Percentiles rank a stretch among this genome's conserved stretches.
phyloP scores from a whole-genome alignment of 2,797 vertebrate genomes.

The Morelia viridis region DNA sequence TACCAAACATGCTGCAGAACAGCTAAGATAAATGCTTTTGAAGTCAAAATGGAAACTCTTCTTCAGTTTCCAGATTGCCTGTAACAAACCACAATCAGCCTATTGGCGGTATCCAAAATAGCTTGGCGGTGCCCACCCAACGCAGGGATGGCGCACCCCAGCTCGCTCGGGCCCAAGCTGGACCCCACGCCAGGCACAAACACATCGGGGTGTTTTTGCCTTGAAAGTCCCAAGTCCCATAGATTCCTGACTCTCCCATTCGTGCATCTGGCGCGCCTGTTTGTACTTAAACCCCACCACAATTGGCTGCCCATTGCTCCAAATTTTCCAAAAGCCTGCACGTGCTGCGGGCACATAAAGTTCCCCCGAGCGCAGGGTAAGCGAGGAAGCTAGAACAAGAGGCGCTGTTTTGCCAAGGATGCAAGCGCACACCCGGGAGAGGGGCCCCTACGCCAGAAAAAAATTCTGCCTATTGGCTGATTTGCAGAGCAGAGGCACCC shows the following conservation, averaged over 20 bases:
- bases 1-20: too few relatives aligned
- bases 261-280: neutral
- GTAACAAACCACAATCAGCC: too few relatives aligned
- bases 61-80: too few relatives aligned
- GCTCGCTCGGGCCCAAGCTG: too few relatives aligned
- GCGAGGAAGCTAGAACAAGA: neutral
- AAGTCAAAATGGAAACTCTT: too few relatives aligned
- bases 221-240: neutral
- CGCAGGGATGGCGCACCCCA: too few relatives aligned
- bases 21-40: too few relatives aligned
- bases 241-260: neutral
- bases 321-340: neutral
- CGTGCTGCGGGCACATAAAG: neutral
- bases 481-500: neutral
- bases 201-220: neutral
- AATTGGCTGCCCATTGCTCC: neutral
- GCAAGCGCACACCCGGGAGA: neutral
- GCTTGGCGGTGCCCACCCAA: too few relatives aligned
- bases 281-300: neutral
- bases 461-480: neutral
- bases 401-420: neutral
- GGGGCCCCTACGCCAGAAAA: too few relatives aligned
- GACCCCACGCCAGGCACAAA: too few relatives aligned
- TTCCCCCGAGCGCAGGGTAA: neutral
- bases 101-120: too few relatives aligned